A percentile compares a stretch with the other conserved stretches of the same genome.
Conservation (phyloP, 2,888 invertebrate genomes). For the Lymantria dispar region DNA sequence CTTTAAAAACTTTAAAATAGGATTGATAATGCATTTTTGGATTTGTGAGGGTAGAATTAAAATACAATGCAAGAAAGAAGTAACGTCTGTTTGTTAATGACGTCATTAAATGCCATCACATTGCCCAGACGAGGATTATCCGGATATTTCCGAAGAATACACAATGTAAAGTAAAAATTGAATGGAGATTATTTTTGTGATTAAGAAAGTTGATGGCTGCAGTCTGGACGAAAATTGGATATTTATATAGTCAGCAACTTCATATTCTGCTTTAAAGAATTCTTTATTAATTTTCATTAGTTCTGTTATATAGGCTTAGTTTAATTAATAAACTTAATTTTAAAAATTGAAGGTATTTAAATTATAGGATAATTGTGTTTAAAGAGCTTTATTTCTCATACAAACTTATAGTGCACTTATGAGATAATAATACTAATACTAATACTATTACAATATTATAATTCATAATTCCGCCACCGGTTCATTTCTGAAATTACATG, state of each 20-base stretch:
- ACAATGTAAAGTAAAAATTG: conserved; percentile 27
- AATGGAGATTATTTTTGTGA: conserved; percentile 20
- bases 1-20: not conserved
- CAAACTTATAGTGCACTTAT: too few species aligned
- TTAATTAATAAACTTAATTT: too few species aligned
- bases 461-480: too few species aligned
- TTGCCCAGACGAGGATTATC: conserved; percentile 59
- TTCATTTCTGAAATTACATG: too few species aligned
- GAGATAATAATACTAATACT: too few species aligned
- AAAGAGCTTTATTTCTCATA: too few species aligned
- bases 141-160: conserved; percentile 32
- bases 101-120: conserved; percentile 60
- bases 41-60: conserved; percentile 27
- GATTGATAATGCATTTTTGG: conserved; percentile 11
- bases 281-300: too few species aligned
- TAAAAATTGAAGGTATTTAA: too few species aligned
- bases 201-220: conserved; percentile 7
- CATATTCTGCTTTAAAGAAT: too few species aligned
- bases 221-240: not conserved
- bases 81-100: conserved; percentile 66
- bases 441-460: too few species aligned
- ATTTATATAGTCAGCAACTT: not conserved
- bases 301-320: too few species aligned
- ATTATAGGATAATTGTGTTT: too few species aligned
- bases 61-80: conserved; percentile 57